These are phyloP conservation scores for Malurus melanocephalus DNA, from an alignment of 2,113 vertebrate species.

Conservation along the genomic window DNA sequence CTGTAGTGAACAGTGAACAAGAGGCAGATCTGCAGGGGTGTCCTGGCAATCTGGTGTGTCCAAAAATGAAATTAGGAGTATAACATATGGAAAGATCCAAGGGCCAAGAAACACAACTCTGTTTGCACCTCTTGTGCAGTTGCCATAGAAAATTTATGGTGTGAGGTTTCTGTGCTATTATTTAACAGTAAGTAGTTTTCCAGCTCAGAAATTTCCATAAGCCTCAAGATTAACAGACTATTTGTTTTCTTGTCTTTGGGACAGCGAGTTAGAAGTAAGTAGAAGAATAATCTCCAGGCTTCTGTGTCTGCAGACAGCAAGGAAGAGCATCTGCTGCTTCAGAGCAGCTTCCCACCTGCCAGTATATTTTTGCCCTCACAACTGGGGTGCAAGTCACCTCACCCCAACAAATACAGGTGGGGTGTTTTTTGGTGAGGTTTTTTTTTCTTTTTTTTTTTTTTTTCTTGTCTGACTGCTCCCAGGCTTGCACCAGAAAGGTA, in stretches of 20 bases:
- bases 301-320: background rate
- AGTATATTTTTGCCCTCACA: background rate
- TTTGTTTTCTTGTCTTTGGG: background rate
- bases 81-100: background rate
- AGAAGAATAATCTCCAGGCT: background rate
- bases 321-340: background rate
- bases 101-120: conserved; percentile 9
- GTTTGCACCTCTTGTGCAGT: background rate
- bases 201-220: conserved; percentile 8
- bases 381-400: background rate
- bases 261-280: background rate
- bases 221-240: background rate
- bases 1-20: background rate
- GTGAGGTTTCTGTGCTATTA: background rate
- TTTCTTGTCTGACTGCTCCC: background rate
- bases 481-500: background rate
- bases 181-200: conserved; percentile 29
- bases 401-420: background rate
- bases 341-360: background rate
- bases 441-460: background rate
- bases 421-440: background rate
- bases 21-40: background rate
- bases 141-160: background rate
- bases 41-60: background rate
- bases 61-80: background rate